Base-by-base conservation (phyloP, 2,797 vertebrate species). In the Hydrophis major region DNA sequence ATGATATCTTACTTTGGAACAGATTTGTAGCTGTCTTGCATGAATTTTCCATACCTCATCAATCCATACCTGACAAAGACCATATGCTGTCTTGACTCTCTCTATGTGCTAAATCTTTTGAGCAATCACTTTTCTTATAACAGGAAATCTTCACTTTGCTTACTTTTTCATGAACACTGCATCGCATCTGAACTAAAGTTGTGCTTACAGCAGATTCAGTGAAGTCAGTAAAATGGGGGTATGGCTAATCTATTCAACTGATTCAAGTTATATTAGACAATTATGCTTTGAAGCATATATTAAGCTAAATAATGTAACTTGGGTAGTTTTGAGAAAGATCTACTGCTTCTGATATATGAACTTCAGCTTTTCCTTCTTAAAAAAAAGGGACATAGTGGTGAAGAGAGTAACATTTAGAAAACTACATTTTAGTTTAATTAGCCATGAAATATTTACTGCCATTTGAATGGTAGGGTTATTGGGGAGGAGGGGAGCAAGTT, bases 401-500 rank as follows among this genome's bases (percentile, higher is more conserved):
- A 97, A 97, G 95, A 97, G 96, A 96, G 96, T 97, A 97, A 97
- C 97, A 97, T 97, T 97, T 97, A 97, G 95, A 97, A 97, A 97
- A 91, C 95, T 97, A 97, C 96, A 97, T 96, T 97, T 97, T 97
- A 97, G 96, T 95, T 96, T 98, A 97, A 98, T 97, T 97, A 97
- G 95, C 97, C 97, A 97, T 97, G 97, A 97, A 98, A 97, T 97
- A 97, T 97, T 97, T 97, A 97, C 97, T 96, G 95, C 95, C 96
- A 96, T 97, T 97, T 96, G 96, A 97, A 96, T 96, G 86, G 95
- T 92, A 95, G 74, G 37, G 7, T 42, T 37, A 78, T 78, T 42
- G 32, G 32, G 32, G 69, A 11, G 37, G 37, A 47, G 74, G 4
- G 37, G 14, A 37, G 66, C 6, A 18, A 47, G 74, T 42, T 78